Evolutionary conservation across 2,113 vertebrate species (phyloP), one percentile per base, ranked within the genome.

Genomic region (Phyllopteryx taeniolatus): DNA sequence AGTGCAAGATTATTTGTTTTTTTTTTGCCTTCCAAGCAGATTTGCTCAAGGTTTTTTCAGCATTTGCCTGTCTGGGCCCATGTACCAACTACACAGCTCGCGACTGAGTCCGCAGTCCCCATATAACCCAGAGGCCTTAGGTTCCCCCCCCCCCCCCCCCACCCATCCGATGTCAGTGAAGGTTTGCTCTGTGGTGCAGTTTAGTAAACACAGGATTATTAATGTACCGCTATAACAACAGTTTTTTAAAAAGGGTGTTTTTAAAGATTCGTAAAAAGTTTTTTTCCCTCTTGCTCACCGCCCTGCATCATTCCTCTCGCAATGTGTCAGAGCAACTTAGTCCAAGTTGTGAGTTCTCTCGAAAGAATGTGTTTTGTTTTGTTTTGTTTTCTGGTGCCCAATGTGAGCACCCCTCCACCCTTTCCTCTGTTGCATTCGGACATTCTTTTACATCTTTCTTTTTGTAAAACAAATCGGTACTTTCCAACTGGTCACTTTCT

Each of bases 321-420:
- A 79, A 85, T 91, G 85, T 91, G 89, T 92, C 89, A 90, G 80
- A 80, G 75, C 51, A 69, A 86, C 82, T 91, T 88, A 81, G 88
- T 91, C 92, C 92, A 93, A 92, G 87, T 85, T 79, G 83, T 93
- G 93, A 93, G 86, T 90, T 92, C 90, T 86, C 85, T 68, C 82
- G 22, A 83, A 94, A 92, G 92, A 94, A 93, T 94, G 91, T 86
- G 72, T 54, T 20, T 66, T 73, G 79, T 80, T 59, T 14, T 78
- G 15, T 63, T 63, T 17, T 64, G 22, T 13, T 64, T 65, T 15
- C 46, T 66, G n/a, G 80, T 86, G 79, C 82, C 83, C 84, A 70
- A 62, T 83, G 72, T 77, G 76, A 84, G 82, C 74, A 62, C 59
- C 74, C 85, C 83, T 60, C 81, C 67, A n/a, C 82, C 79, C 82